Conservation (phyloP, 2,888 invertebrate species). For the Chesias legatella region DNA sequence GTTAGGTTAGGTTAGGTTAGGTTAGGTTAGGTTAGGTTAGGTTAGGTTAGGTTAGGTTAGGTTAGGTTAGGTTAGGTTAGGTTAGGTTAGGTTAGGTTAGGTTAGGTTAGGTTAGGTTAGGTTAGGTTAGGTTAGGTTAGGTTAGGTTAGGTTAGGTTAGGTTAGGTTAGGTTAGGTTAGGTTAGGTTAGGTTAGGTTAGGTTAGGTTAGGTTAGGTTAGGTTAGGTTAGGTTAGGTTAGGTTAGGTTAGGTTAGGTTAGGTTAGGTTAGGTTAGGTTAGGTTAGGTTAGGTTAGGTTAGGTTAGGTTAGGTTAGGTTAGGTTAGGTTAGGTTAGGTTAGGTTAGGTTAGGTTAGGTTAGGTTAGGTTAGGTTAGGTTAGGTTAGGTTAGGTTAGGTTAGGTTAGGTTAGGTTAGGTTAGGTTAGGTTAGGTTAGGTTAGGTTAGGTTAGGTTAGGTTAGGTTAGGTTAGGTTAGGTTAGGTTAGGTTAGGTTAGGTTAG, state of each 20-base stretch:
- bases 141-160: slow-evolving; percentile 22
- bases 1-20: slow-evolving; percentile 20
- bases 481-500: slow-evolving; percentile 22
- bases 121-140: slow-evolving; percentile 22
- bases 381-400: slow-evolving; percentile 23
- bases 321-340: slow-evolving; percentile 6
- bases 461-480: slow-evolving; percentile 25
- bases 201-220: slow-evolving; percentile 14
- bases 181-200: slow-evolving; percentile 24
- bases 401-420: slow-evolving; percentile 29
- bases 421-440: slow-evolving; percentile 31
- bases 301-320: slow-evolving; percentile 14
- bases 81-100: slow-evolving; percentile 24
- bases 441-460: slow-evolving; percentile 27
- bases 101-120: slow-evolving; percentile 23
- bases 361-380: slow-evolving; percentile 26
- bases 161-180: slow-evolving; percentile 26
- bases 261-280: slow-evolving; percentile 15
- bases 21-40: slow-evolving; percentile 21
- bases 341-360: slow-evolving; percentile 3
- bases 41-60: slow-evolving; percentile 23
- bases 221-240: slow-evolving; percentile 10
- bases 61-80: slow-evolving; percentile 24
- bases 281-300: slow-evolving; percentile 22
- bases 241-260: slow-evolving; percentile 12